Percentiles rank a stretch among this genome's conserved stretches.
phyloP scores from a whole-genome alignment of 2,797 vertebrate species.

The Clarias platycephalus region DNA sequence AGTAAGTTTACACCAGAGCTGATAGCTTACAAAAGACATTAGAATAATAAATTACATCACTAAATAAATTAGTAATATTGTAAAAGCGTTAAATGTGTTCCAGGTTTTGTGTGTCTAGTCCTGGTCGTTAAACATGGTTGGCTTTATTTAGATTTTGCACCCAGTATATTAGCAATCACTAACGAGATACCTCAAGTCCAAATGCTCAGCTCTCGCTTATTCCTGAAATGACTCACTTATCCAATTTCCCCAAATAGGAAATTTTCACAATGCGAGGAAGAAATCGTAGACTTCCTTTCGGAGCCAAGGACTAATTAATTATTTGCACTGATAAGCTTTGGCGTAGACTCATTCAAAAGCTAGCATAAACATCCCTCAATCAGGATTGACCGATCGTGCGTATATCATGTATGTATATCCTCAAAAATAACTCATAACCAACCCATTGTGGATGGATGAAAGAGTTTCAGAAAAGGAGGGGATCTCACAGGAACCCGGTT shows the following conservation, averaged over 20 bases:
- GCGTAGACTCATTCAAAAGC: neutral
- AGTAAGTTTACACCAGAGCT: no score
- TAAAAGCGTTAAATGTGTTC: no score
- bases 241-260: neutral
- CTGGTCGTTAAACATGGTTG: no score
- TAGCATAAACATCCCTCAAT: neutral
- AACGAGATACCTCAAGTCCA: neutral
- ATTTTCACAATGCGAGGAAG: slow-evolving; percentile 5
- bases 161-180: no score
- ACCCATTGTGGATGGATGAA: neutral
- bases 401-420: neutral
- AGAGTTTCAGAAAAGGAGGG: neutral
- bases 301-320: slow-evolving; percentile 56
- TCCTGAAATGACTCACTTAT: neutral
- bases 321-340: slow-evolving; percentile 38
- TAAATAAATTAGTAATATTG: no score
- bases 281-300: slow-evolving; percentile 48
- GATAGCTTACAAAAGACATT: no score
- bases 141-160: no score
- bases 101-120: no score
- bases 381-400: neutral
- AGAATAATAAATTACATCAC: no score
- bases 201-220: neutral
- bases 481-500: slow-evolving; percentile 23
- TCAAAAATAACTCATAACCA: neutral